phyloP scores from a whole-genome alignment of 2,113 vertebrate species.

The Prunella fulvescens region DNA sequence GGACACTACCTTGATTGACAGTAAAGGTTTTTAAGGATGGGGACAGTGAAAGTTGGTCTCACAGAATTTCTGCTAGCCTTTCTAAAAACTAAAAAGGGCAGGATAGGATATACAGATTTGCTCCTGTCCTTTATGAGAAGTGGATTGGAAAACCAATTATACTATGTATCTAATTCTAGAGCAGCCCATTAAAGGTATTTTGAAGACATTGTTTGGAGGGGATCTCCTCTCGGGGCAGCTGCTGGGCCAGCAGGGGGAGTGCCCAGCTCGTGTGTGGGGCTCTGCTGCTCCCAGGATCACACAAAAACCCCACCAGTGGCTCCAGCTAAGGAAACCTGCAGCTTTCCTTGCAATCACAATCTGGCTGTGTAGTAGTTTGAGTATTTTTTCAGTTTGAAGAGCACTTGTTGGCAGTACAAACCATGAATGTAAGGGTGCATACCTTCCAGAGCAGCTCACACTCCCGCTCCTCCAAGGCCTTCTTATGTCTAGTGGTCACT shows the following conservation, averaged over 20 bases:
- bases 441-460: conserved; percentile 99
- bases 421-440: background rate
- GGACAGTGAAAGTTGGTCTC: background rate
- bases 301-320: background rate
- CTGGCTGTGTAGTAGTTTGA: background rate
- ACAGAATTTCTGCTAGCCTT: background rate
- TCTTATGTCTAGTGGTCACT: conserved; percentile 90
- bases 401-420: background rate
- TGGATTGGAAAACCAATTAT: background rate
- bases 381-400: background rate
- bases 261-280: background rate
- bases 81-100: background rate
- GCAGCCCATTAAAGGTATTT: background rate
- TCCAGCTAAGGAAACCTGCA: background rate
- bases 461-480: conserved; percentile 94
- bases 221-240: background rate
- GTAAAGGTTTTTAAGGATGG: background rate
- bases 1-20: background rate
- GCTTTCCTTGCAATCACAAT: background rate
- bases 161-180: background rate
- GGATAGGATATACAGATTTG: background rate
- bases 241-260: background rate
- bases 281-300: background rate
- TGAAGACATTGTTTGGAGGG: background rate
- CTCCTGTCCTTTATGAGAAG: background rate